These are phyloP conservation scores for Cepaea hortensis DNA, from an alignment of 2,888 invertebrate species.

Conservation along the genomic window DNA sequence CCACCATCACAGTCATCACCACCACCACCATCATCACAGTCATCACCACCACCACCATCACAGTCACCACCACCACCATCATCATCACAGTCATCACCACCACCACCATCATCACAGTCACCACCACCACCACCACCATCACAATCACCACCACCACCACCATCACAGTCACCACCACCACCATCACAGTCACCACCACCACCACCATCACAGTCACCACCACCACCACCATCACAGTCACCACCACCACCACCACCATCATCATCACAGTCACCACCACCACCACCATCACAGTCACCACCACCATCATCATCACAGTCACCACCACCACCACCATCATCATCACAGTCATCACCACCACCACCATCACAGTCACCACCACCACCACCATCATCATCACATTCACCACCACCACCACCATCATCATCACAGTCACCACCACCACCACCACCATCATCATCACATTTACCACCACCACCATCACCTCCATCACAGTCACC, in stretches of 20 bases:
- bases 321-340: neutral
- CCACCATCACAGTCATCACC: too few species aligned
- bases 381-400: too few species aligned
- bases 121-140: neutral
- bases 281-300: neutral
- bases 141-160: too few species aligned
- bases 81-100: too few species aligned
- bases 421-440: too few species aligned
- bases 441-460: too few species aligned
- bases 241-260: neutral
- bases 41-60: neutral
- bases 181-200: neutral
- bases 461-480: too few species aligned
- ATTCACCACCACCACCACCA: too few species aligned
- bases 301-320: neutral
- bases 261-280: neutral
- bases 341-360: constrained; percentile 22
- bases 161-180: neutral
- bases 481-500: too few species aligned
- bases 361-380: too few species aligned
- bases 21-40: neutral
- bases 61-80: too few species aligned
- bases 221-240: neutral
- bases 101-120: too few species aligned
- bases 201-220: neutral